phyloP scores from a whole-genome alignment of 2,888 invertebrate genomes.

The Melolontha melolontha region DNA sequence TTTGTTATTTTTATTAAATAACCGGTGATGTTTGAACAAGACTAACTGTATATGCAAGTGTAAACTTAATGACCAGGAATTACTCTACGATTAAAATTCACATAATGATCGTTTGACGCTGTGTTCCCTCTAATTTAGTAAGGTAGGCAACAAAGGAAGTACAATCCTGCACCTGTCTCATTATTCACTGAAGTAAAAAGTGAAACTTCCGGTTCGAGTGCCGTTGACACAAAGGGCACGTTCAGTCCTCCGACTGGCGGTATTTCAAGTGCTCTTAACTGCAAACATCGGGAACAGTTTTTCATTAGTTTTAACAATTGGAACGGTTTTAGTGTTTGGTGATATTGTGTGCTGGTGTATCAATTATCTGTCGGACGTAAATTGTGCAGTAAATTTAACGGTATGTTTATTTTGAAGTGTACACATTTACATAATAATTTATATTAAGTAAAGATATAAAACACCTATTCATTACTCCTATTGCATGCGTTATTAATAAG shows the following conservation, averaged over 20 bases:
- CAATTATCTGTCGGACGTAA: conserved; percentile 18
- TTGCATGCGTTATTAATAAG: too few species aligned
- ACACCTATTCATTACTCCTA: too few species aligned
- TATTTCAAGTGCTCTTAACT: too few species aligned
- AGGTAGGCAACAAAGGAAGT: conserved; percentile 34
- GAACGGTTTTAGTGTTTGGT: conserved; percentile 8
- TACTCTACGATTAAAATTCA: not conserved
- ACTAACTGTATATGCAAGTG: too few species aligned
- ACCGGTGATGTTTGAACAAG: too few species aligned
- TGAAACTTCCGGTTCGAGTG: conserved; percentile 42
- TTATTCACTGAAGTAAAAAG: conserved; percentile 40
- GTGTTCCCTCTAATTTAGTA: conserved; percentile 20
- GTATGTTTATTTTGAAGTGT: conserved; percentile 10
- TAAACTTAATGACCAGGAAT: too few species aligned
- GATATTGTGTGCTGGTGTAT: conserved; percentile 11
- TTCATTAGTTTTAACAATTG: conserved; percentile 6
- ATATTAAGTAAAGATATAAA: too few species aligned
- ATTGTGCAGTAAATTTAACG: conserved; percentile 25
- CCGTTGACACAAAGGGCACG: conserved; percentile 34
- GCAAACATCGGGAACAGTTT: not conserved
- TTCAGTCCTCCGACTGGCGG: conserved; percentile 12
- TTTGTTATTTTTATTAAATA: too few species aligned
- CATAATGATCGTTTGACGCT: conserved; percentile 1
- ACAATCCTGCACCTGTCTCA: conserved; percentile 42
- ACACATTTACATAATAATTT: too few species aligned